Base-by-base conservation (phyloP, 1,140 invertebrate species). In the Grapholita molesta region DNA sequence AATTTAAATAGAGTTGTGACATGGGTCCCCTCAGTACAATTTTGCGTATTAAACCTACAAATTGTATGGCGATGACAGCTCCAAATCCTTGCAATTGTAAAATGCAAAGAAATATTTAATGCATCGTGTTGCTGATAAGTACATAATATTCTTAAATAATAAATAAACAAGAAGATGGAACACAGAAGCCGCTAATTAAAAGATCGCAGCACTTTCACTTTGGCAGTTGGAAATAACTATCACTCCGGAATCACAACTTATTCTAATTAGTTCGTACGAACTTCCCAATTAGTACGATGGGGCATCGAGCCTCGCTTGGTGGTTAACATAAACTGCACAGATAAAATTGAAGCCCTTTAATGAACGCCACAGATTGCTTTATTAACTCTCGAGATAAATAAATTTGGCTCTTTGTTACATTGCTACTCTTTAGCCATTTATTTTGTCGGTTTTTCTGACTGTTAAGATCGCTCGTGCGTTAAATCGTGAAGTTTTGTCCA, bases 311-410 rank as follows among this genome's bases (percentile, higher is more conserved):
- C 64, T 30, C 69, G 67, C 72, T 18, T 72, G 72, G 76, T 81
- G 82, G 69, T 76, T 74, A 83, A 79, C 76, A 82, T 84, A 83
- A 82, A 81, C 74, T 76, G 78, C 73, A 71, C 77, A 77, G 83
- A 84, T 85, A 85, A 85, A 82, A 79, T 82, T 85, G 79, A 84
- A 81, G 66, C 74, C 74, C 71, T 73, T 82, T 85, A 85, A 83
- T 83, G 81, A 83, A 82, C 71, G 74, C 71, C 67, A n/a, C 64
- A 52, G 77, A 79, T 79, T 79, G 77, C 72, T 81, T 81, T 79
- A 81, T 77, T 76, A 75, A 77, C 72, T 74, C 68, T 25, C 23
- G 32, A 61, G 69, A 71, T 73, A 70, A 72, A 80, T 80, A 77
- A 71, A 78, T 74, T 73, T 77, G 76, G 67, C 61, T 66, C 67